These are phyloP conservation scores for Nannoperca obscura DNA, from an alignment of 2,797 vertebrate species.

Conservation along the genomic window DNA sequence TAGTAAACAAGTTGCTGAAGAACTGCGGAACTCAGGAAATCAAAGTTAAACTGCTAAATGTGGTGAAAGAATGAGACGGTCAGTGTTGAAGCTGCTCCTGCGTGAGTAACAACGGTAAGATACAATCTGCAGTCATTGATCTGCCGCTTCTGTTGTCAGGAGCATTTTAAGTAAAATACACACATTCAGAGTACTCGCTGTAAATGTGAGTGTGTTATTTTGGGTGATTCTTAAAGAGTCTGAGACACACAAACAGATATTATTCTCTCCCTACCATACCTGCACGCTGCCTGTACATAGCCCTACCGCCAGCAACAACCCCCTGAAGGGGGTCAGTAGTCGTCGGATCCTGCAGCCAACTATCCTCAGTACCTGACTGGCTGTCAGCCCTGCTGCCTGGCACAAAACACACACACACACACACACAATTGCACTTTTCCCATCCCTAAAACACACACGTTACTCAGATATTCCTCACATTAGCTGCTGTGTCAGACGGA, in stretches of 20 bases:
- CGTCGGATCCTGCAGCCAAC: constrained; percentile 70
- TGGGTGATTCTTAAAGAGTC: constrained; percentile 1
- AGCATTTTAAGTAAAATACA: not conserved
- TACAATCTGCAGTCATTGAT: constrained; percentile 8
- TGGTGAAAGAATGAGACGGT: not conserved
- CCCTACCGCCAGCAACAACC: constrained; percentile 73
- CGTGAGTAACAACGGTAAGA: not conserved
- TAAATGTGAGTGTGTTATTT: not conserved
- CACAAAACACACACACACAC: constrained; percentile 48
- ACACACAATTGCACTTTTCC: constrained; percentile 16
- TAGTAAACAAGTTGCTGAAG: constrained; percentile 16
- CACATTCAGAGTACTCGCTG: not conserved
- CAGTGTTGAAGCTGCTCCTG: not conserved
- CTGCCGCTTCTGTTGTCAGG: constrained; percentile 8
- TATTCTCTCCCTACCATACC: constrained; percentile 62
- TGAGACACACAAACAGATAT: constrained; percentile 1
- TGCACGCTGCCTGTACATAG: constrained; percentile 73
- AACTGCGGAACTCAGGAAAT: not conserved
- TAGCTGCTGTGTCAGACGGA: constrained; percentile 4
- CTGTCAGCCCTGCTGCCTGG: constrained; percentile 71
- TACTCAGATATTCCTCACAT: constrained; percentile 8
- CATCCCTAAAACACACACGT: constrained; percentile 1
- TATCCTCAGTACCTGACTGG: constrained; percentile 72
- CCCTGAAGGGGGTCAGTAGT: constrained; percentile 62
- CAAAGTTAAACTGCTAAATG: constrained; percentile 11